phyloP scores from a whole-genome alignment of 2,797 vertebrate genomes.

The Sebastes kiyomatsui region DNA sequence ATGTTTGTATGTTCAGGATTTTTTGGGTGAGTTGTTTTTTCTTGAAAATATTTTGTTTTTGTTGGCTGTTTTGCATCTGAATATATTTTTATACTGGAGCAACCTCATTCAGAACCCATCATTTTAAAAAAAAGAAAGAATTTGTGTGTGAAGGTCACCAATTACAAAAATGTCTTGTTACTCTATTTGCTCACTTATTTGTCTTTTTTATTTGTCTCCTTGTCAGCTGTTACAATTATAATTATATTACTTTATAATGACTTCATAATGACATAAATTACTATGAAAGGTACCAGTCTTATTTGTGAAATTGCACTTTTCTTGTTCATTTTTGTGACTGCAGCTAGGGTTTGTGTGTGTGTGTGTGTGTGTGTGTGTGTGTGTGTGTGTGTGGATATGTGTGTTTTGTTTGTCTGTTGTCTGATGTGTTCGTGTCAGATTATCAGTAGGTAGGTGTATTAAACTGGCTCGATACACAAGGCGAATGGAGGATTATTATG shows the following conservation, averaged over 20 bases:
- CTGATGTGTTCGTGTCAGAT: constrained; percentile 26
- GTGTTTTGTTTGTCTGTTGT: constrained; percentile 5
- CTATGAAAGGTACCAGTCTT: background rate
- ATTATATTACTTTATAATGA: background rate
- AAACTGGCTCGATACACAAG: constrained; percentile 26
- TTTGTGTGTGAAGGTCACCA: background rate
- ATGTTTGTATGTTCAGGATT: background rate
- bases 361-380: background rate
- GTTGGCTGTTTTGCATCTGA: background rate
- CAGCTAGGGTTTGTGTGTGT: background rate
- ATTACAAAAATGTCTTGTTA: background rate
- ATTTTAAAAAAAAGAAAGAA: background rate
- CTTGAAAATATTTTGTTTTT: background rate
- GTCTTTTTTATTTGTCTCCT: background rate
- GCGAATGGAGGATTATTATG: constrained; percentile 48
- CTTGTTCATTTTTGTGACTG: background rate
- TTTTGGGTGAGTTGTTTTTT: background rate
- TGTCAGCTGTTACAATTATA: background rate
- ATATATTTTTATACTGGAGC: background rate
- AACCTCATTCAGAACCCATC: background rate
- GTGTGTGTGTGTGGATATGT: background rate
- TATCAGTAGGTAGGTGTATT: constrained; percentile 33
- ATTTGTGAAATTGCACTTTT: background rate
- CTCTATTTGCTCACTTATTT: background rate
- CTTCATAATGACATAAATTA: no score